Evolutionary conservation across 2,797 vertebrate genomes (phyloP), one percentile per base, ranked within the genome.

Genomic region (Yasuhikotakia modesta): DNA sequence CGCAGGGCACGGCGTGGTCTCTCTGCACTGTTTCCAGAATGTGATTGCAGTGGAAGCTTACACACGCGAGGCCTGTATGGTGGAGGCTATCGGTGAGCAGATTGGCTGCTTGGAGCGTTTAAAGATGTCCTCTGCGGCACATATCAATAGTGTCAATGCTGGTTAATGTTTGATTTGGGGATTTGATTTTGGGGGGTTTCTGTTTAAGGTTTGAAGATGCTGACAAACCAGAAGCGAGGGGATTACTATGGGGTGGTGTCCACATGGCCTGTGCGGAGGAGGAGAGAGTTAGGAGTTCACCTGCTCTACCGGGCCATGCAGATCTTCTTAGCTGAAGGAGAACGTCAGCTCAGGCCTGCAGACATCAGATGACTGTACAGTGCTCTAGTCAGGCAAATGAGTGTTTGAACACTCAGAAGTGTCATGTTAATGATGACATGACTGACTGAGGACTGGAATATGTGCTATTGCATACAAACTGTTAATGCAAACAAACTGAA

Each of bases 21-120:
- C 95, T 1, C 84, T 98, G 75, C 96, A 96, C 72, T 98, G 97
- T 82, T 98, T 98, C 89, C 96, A 98, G 87, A 96, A 93, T 0
- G 91, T 94, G 10, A 92, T 96, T 24, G 94, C 96, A 0, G 94
- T 94, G 1, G 96, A 99, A 87, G 96, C 96, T 0, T 96, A 94
- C 83, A 97, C 96, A 0, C 88, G 96, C 22, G 96, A 98, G 84
- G 91, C 96, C 12, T 95, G 95, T 87, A 93, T 99, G 80, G 92
- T 99, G 86, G 96, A 96, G 52, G 95, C 95, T 5, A 88, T 99
- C 0, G 95, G 97, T 99, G 89, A 88, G 92, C 39, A 61, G 17
- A 48, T 19, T 16, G 13, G 7, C 30, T 50, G 12, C 19, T 74
- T 22, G 27, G 39, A 43, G 39, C 10, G 39, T 43, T 43, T 43